These are phyloP conservation scores for Caenorhabditis virilis DNA, from an alignment of 2,888 invertebrate species.

Conservation along the genomic window DNA sequence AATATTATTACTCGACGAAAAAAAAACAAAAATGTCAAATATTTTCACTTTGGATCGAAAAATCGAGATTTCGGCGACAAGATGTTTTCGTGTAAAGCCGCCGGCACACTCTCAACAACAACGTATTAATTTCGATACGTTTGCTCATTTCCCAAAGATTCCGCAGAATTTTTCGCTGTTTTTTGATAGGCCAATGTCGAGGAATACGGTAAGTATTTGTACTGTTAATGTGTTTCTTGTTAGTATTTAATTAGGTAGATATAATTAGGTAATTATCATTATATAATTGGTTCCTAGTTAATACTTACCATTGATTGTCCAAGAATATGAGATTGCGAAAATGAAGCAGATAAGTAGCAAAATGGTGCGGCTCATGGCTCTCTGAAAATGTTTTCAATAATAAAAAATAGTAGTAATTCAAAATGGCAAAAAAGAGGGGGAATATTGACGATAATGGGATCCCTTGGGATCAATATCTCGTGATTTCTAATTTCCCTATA, in stretches of 20 bases:
- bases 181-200: constrained; percentile 26
- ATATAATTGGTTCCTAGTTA: background rate
- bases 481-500: too few relatives aligned
- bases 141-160: constrained; percentile 28
- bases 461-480: too few relatives aligned
- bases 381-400: background rate
- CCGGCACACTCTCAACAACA: background rate
- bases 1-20: constrained; percentile 7
- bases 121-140: constrained; percentile 17
- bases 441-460: too few relatives aligned
- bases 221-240: background rate
- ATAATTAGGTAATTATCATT: background rate
- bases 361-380: background rate
- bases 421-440: too few relatives aligned
- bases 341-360: constrained; percentile 13
- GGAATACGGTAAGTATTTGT: constrained; percentile 22
- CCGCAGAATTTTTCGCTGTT: constrained; percentile 27
- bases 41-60: constrained; percentile 35
- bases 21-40: constrained; percentile 22
- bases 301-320: constrained; percentile 34
- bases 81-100: constrained; percentile 32
- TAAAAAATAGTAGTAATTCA: too few relatives aligned
- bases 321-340: constrained; percentile 16
- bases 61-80: constrained; percentile 32
- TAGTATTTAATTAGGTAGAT: background rate